Percentiles rank a stretch among this genome's conserved stretches.
These are phyloP conservation scores for Podocnemis expansa DNA, from an alignment of 2,113 vertebrate species.

Conservation along the genomic window DNA sequence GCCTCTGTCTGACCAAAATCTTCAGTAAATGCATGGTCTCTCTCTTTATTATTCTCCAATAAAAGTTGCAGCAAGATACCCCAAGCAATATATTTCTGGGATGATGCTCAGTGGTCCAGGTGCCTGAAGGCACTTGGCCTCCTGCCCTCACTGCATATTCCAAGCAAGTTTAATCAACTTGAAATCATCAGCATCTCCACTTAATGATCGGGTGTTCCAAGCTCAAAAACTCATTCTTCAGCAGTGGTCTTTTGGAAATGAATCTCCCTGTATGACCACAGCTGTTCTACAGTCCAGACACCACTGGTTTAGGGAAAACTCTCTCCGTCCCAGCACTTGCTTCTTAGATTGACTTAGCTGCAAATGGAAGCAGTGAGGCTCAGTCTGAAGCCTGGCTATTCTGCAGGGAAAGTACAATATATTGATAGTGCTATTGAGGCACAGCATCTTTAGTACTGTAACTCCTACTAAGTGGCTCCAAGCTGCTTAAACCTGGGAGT, in stretches of 20 bases:
- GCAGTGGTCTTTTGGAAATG: neutral
- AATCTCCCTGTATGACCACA: no score
- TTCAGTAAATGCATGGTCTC: neutral
- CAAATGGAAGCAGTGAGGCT: accelerated
- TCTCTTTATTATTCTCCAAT: neutral
- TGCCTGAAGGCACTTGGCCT: neutral
- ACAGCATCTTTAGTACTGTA: neutral
- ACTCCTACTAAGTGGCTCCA: no score
- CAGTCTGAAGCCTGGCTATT: neutral
- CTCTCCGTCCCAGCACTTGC: neutral
- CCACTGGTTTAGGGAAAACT: neutral
- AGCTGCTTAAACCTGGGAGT: neutral
- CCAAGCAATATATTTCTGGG: neutral
- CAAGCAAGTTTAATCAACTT: neutral
- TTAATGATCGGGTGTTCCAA: neutral
- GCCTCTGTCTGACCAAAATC: neutral
- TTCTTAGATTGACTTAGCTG: neutral
- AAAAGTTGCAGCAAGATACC: neutral
- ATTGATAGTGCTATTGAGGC: neutral
- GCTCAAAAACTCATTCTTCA: conserved; percentile 8
- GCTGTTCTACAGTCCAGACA: neutral
- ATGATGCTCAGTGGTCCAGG: neutral
- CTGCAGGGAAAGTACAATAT: neutral
- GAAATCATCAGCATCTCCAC: neutral
- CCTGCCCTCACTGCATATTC: neutral